phyloP scores from a whole-genome alignment of 37 sponge, comb jelly and placozoan genomes.

The Amphimedon queenslandica region DNA sequence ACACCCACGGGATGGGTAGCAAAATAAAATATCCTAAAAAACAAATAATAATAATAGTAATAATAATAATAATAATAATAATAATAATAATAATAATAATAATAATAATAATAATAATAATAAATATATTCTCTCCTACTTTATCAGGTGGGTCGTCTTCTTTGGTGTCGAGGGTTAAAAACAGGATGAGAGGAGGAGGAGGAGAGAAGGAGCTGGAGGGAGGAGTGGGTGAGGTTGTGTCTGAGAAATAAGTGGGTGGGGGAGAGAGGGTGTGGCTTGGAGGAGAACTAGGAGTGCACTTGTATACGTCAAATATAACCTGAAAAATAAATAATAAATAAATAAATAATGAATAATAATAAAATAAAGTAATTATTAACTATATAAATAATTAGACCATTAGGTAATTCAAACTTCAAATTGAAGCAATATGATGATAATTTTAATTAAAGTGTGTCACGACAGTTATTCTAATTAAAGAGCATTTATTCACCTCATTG shows the following conservation, averaged over 20 bases:
- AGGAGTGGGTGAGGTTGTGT: neutral
- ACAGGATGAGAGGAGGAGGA: constrained; percentile 41
- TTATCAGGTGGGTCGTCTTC: constrained; percentile 53
- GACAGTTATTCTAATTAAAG: neutral
- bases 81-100: no score
- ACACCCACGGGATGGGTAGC: no score
- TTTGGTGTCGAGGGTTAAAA: constrained; percentile 58
- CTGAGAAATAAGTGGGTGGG: neutral
- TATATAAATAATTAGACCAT: no score
- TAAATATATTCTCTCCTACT: constrained; percentile 32
- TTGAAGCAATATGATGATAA: neutral
- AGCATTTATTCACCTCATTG: neutral
- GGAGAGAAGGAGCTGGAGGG: neutral
- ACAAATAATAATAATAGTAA: neutral
- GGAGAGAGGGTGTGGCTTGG: neutral
- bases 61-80: no score
- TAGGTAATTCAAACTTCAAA: no score
- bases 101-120: no score
- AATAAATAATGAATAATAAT: no score
- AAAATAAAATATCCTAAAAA: no score
- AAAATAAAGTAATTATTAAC: no score
- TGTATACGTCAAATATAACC: neutral
- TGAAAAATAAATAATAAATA: no score
- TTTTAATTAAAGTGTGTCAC: neutral
- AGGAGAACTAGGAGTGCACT: neutral